phyloP scores from a whole-genome alignment of 1,140 invertebrate genomes.

The Drosophila nigromelanica region DNA sequence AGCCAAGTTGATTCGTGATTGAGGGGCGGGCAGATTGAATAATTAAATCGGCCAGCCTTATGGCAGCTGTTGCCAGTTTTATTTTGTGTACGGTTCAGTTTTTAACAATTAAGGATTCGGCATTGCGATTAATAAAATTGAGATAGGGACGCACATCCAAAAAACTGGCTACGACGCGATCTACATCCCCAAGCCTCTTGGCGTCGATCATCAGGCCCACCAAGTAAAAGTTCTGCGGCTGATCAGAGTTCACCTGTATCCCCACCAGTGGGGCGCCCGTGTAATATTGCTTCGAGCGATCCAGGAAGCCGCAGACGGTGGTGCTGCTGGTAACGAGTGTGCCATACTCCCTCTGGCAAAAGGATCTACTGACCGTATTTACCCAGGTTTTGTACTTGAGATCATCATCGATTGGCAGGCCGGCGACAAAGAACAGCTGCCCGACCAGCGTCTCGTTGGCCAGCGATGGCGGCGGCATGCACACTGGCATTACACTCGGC shows the following conservation, averaged over 20 bases:
- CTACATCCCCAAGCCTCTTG: background rate
- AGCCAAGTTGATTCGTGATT: conserved; percentile 6
- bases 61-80: conserved; percentile 42
- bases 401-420: conserved; percentile 27
- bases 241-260: conserved; percentile 47
- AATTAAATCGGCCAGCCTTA: conserved; percentile 67
- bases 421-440: conserved; percentile 50
- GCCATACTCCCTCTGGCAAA: conserved; percentile 37
- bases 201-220: conserved; percentile 58
- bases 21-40: conserved; percentile 41
- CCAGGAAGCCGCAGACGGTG: conserved; percentile 54
- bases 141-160: conserved; percentile 54
- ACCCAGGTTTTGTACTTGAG: conserved; percentile 53
- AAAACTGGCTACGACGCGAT: conserved; percentile 50
- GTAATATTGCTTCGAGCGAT: conserved; percentile 21
- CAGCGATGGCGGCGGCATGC: conserved; percentile 55
- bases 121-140: conserved; percentile 55
- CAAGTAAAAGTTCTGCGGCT: conserved; percentile 54
- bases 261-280: conserved; percentile 59
- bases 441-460: conserved; percentile 51
- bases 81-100: conserved; percentile 17
- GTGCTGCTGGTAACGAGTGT: conserved; percentile 44
- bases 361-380: conserved; percentile 49
- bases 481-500: conserved; percentile 58
- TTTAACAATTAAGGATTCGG: conserved; percentile 45